These are phyloP conservation scores for Syrrhaptes paradoxus DNA, from an alignment of 2,113 vertebrate genomes.

Conservation along the genomic window DNA sequence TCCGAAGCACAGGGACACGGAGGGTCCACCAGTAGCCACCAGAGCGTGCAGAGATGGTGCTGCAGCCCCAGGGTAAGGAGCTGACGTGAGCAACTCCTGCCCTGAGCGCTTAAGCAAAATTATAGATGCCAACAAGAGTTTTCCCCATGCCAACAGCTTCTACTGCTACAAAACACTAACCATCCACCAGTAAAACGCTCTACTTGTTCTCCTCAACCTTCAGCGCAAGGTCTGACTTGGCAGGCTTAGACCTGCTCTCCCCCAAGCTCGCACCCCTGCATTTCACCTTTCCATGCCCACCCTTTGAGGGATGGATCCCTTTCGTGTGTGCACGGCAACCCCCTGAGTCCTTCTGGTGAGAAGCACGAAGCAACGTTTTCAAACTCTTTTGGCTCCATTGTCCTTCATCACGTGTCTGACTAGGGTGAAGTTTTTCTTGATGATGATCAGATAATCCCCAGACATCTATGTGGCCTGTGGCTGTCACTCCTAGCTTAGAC, in stretches of 20 bases:
- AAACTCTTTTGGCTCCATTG: background rate
- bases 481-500: background rate
- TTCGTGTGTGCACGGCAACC: background rate
- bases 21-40: background rate
- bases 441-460: background rate
- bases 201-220: background rate
- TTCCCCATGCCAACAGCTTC: background rate
- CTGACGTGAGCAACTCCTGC: background rate
- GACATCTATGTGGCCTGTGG: background rate
- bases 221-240: background rate
- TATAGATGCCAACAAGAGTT: background rate
- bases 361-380: background rate
- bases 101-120: background rate
- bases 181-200: background rate
- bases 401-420: background rate
- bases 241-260: background rate
- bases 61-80: background rate
- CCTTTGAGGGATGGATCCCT: background rate
- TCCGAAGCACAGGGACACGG: rapidly evolving
- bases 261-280: background rate
- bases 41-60: background rate
- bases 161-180: background rate
- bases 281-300: background rate
- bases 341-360: background rate
- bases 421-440: background rate